Conservation (phyloP, 2,888 invertebrate species). For the Hyposoter dolosus region DNA sequence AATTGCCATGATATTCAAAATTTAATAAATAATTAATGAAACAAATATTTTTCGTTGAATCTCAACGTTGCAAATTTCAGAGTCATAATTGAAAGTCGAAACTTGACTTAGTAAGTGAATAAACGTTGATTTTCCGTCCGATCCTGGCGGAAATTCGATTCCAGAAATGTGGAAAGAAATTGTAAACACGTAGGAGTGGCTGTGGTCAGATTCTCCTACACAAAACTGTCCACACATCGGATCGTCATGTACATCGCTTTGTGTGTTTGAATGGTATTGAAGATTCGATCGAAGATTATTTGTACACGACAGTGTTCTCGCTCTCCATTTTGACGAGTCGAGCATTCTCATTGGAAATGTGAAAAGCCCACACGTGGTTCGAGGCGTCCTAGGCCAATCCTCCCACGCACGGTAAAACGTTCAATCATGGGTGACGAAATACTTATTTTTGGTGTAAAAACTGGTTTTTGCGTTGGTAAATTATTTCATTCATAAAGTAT, state of each 20-base stretch:
- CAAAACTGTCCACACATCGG: background rate
- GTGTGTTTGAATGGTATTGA: background rate
- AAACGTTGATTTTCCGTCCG: background rate
- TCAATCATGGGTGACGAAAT: constrained; percentile 35
- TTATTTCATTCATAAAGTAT: constrained; percentile 32
- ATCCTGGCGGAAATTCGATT: background rate
- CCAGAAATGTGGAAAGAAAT: background rate
- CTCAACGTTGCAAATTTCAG: too few relatives aligned
- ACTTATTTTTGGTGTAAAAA: constrained; percentile 54
- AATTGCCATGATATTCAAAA: too few relatives aligned
- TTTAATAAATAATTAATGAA: too few relatives aligned
- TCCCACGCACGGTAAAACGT: constrained; percentile 21
- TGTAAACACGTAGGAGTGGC: background rate
- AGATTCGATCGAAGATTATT: background rate
- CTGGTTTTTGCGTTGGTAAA: constrained; percentile 14
- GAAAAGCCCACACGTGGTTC: constrained; percentile 10
- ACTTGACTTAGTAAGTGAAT: too few relatives aligned
- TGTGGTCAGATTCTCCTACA: background rate
- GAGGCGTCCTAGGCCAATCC: constrained; percentile 10
- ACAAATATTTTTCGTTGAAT: too few relatives aligned
- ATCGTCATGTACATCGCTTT: background rate
- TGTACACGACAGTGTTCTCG: background rate
- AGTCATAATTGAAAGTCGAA: too few relatives aligned
- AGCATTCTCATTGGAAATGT: background rate
- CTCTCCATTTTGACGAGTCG: background rate